phyloP scores from a whole-genome alignment of 2,797 vertebrate species.

The Eulemur coronatus region DNA sequence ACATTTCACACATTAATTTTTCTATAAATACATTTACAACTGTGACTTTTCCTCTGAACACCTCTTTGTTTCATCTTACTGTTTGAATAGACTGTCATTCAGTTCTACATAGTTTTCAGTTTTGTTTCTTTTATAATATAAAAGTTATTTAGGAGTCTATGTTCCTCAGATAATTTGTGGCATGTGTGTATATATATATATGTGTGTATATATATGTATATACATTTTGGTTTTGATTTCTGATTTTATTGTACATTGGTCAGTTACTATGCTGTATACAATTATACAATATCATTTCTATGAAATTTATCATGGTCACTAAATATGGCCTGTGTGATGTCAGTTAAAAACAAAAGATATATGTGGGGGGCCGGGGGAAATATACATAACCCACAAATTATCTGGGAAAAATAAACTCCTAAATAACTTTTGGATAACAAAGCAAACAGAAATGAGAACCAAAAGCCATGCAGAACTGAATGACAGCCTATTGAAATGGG shows the following conservation, averaged over 20 bases:
- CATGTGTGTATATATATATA: not conserved
- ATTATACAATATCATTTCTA: not conserved
- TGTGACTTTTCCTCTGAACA: not conserved
- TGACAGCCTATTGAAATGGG: too few species aligned
- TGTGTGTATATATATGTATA: not conserved
- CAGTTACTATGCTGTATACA: not conserved
- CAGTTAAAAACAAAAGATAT: not conserved
- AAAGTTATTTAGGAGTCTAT: not conserved
- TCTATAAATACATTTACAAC: not conserved
- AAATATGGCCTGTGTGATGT: not conserved
- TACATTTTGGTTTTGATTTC: not conserved
- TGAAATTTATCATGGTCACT: not conserved
- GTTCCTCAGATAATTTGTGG: not conserved
- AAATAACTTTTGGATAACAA: too few species aligned
- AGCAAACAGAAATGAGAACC: too few species aligned
- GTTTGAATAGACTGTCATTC: not conserved
- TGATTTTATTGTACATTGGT: not conserved
- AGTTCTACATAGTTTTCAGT: not conserved
- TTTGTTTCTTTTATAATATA: not conserved
- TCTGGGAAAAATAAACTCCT: too few species aligned
- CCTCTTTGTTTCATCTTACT: not conserved
- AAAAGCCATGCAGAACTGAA: too few species aligned
- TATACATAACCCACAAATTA: too few species aligned
- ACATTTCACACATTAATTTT: not conserved
- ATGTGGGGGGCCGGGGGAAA: too few species aligned